Evolutionary conservation across 2,888 invertebrate genomes (phyloP), one percentile per base, ranked within the genome.

Genomic region (Prosapia bicincta): DNA sequence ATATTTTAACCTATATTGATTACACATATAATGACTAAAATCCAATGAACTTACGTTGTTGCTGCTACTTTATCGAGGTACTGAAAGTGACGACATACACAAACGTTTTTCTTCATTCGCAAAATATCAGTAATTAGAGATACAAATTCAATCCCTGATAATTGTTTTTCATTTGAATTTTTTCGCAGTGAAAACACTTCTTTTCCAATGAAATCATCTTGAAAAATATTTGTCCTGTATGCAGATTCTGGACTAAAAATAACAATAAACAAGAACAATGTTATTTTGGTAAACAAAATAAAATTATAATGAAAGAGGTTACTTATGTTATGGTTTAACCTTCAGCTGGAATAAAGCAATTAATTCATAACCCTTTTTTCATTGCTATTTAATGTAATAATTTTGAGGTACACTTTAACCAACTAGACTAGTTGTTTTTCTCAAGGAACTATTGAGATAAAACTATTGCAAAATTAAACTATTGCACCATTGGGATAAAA

Each of bases 81-180:
- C 80, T 94, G 90, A 84, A 99, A 99, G 85, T 99, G 93, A 30
- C 99, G 87, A 82, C 97, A 98, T 7, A 99, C 84, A 82, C 97
- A 96, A 13, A 98, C 87, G 86, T 99, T 99, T 86, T 99, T 99
- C 83, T 94, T 93, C 89, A 99, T 93, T 82, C 93, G 91, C 75
- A 99, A 86, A 72, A 94, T 92, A 86, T 99, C 99, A 38, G 90
- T 87, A 75, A 99, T 89, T 85, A 98, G 92, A 66, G 90, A 90
- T 0, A 97, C 93, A 85, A 94, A 97, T 83, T 97, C 95, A 38
- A 86, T 83, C 0, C 86, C 84, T 1, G 67, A 71, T 26, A 77
- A 69, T 81, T 38, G 82, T 84, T 82, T 89, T 0, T 85, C 83
- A 6, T 83, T 83, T 0, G 84, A 84, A 7, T 84, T 82, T 43